Evolutionary conservation across 1,140 invertebrate species (phyloP).

Genomic region (Pectinophora gossypiella): DNA sequence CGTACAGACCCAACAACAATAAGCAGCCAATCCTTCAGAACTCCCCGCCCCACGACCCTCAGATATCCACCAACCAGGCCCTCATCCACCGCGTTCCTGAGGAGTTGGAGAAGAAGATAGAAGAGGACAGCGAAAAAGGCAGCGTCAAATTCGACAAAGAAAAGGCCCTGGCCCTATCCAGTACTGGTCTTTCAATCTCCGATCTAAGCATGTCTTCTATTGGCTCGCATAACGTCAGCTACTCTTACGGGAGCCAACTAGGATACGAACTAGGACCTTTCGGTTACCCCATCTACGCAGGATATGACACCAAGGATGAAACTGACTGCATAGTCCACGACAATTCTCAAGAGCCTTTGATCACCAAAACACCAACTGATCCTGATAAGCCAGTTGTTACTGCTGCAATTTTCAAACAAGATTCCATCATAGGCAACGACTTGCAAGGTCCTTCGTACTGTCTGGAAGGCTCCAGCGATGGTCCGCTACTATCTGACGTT

Average conservation of each 20-base stretch:
- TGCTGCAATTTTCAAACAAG: conserved; percentile 80
- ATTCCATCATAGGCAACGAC: conserved; percentile 71
- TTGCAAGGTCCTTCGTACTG: conserved; percentile 66
- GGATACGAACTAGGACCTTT: conserved; percentile 84
- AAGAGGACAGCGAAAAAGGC: conserved; percentile 69
- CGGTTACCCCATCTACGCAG: conserved; percentile 79
- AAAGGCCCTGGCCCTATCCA: conserved; percentile 69
- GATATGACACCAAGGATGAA: conserved; percentile 76
- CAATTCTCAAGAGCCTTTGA: conserved; percentile 63
- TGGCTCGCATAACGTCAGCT: conserved; percentile 81
- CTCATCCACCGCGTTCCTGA: conserved; percentile 75
- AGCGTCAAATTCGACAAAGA: conserved; percentile 49
- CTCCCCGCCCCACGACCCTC: conserved; percentile 53
- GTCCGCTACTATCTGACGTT: conserved; percentile 68
- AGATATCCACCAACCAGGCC: conserved; percentile 75
- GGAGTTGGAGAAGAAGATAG: conserved; percentile 59
- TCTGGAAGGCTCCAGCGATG: conserved; percentile 70
- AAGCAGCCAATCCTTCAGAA: conserved; percentile 35
- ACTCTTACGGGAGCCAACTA: conserved; percentile 85
- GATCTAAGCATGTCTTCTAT: conserved; percentile 83
- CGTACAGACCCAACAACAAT: conserved; percentile 53
- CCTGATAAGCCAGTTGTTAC: conserved; percentile 81
- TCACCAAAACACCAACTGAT: conserved; percentile 69
- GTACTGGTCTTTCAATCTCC: conserved; percentile 85
- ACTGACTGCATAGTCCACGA: conserved; percentile 55